Percentiles rank a stretch among this genome's conserved stretches.
These are phyloP conservation scores for Arion vulgaris DNA, from an alignment of 1,140 invertebrate species.

Conservation along the genomic window DNA sequence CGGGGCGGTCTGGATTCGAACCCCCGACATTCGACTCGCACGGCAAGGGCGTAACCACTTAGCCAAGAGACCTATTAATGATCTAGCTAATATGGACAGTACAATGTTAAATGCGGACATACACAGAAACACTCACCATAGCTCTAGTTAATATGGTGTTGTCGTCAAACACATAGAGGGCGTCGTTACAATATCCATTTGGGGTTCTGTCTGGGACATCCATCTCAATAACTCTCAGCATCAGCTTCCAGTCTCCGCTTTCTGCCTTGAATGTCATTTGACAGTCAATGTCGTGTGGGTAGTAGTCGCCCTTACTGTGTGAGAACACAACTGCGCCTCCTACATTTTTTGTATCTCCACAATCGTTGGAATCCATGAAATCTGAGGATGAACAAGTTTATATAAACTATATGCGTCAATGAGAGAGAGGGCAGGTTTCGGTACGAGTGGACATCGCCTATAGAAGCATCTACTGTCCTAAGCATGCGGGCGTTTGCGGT, in stretches of 20 bases:
- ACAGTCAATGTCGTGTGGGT: slow-evolving; percentile 58
- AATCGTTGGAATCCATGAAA: slow-evolving; percentile 66
- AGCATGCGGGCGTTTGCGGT: too few species aligned
- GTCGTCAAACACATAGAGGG: slow-evolving; percentile 67
- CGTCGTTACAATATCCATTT: slow-evolving; percentile 67
- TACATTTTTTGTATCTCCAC: slow-evolving; percentile 59
- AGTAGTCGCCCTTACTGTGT: slow-evolving; percentile 53
- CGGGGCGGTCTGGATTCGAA: too few species aligned
- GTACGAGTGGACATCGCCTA: too few species aligned
- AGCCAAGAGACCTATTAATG: too few species aligned
- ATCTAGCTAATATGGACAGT: too few species aligned
- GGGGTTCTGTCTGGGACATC: slow-evolving; percentile 64
- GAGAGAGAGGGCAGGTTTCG: too few species aligned
- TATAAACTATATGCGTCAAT: not conserved
- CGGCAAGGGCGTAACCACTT: too few species aligned
- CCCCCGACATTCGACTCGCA: too few species aligned
- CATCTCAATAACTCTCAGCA: slow-evolving; percentile 63
- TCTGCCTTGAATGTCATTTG: slow-evolving; percentile 64
- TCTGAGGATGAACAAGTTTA: slow-evolving; percentile 53
- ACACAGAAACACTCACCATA: slow-evolving; percentile 56
- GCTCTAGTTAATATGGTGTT: slow-evolving; percentile 54
- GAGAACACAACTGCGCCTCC: slow-evolving; percentile 67
- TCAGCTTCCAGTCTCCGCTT: slow-evolving; percentile 64
- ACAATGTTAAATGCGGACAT: too few species aligned
- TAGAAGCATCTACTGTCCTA: too few species aligned